These are phyloP conservation scores for Aphelenchoides besseyi DNA, from an alignment of 1,140 invertebrate species.

Conservation along the genomic window DNA sequence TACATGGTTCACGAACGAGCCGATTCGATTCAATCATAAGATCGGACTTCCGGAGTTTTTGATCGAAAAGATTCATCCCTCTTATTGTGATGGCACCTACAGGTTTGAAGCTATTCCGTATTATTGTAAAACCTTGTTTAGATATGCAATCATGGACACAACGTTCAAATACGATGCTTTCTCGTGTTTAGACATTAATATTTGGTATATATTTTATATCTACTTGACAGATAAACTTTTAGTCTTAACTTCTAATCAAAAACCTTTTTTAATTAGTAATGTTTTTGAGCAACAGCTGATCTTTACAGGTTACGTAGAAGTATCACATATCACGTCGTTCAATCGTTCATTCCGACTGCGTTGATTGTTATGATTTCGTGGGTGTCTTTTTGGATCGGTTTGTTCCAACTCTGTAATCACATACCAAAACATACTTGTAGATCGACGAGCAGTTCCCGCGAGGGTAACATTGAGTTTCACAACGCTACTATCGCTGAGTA, in stretches of 20 bases:
- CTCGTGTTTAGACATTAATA: not conserved
- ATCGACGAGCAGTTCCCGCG: slow-evolving; percentile 55
- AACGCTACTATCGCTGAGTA: slow-evolving; percentile 57
- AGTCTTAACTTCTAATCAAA: too few relatives aligned
- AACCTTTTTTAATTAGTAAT: too few relatives aligned
- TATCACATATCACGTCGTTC: slow-evolving; percentile 80
- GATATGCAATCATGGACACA: slow-evolving; percentile 55
- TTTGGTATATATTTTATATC: too few relatives aligned
- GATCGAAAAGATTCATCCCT: slow-evolving; percentile 45
- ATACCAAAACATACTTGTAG: too few relatives aligned
- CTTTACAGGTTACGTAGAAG: slow-evolving; percentile 78
- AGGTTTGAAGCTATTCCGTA: too few relatives aligned
- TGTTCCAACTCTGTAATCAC: too few relatives aligned
- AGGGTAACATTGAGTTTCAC: slow-evolving; percentile 59
- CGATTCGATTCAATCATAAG: slow-evolving; percentile 54
- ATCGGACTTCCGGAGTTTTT: slow-evolving; percentile 59
- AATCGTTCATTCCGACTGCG: slow-evolving; percentile 80
- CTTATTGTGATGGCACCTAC: slow-evolving; percentile 60
- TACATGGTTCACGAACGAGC: slow-evolving; percentile 53
- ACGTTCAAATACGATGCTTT: slow-evolving; percentile 48
- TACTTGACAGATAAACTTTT: too few relatives aligned
- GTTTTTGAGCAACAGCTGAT: slow-evolving; percentile 71
- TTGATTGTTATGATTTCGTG: slow-evolving; percentile 80
- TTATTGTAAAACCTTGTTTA: too few relatives aligned
- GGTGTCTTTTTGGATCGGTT: slow-evolving; percentile 70